Conservation (phyloP, 2,113 vertebrate species). For the Microtus oregoni region DNA sequence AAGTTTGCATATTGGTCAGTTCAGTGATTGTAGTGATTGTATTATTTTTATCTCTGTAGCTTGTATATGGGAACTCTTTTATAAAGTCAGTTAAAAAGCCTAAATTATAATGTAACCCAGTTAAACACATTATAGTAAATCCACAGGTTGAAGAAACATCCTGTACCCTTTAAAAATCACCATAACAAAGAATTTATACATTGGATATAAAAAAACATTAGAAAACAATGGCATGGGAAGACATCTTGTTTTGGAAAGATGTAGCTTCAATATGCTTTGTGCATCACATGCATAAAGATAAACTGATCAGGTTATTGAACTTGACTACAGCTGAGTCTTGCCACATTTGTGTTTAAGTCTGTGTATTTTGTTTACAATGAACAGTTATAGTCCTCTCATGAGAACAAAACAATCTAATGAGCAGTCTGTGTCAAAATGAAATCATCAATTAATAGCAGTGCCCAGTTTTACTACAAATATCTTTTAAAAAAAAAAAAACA, state of each 20-base stretch:
- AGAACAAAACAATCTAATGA: background rate
- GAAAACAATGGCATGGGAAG: background rate
- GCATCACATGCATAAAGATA: background rate
- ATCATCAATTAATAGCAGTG: background rate
- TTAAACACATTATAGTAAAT: background rate
- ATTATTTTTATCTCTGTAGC: background rate
- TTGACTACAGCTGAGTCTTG: background rate
- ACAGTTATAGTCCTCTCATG: background rate
- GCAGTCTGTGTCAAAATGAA: background rate
- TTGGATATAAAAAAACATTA: background rate
- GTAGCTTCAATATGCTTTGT: background rate
- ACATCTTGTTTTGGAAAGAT: background rate
- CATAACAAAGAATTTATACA: background rate
- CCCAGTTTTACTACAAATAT: background rate
- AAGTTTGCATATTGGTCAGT: background rate
- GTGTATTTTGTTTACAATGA: background rate
- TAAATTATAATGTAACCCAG: background rate
- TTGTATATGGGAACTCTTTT: background rate
- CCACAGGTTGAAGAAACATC: background rate
- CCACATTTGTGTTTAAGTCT: background rate
- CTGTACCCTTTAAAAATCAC: background rate
- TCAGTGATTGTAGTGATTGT: background rate
- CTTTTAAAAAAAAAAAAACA: too few relatives aligned
- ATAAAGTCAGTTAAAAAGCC: background rate
- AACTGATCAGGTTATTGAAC: background rate